Percentiles rank a stretch among this genome's conserved stretches.
Conservation (phyloP, 2,797 vertebrate species). For the Geotria australis region DNA sequence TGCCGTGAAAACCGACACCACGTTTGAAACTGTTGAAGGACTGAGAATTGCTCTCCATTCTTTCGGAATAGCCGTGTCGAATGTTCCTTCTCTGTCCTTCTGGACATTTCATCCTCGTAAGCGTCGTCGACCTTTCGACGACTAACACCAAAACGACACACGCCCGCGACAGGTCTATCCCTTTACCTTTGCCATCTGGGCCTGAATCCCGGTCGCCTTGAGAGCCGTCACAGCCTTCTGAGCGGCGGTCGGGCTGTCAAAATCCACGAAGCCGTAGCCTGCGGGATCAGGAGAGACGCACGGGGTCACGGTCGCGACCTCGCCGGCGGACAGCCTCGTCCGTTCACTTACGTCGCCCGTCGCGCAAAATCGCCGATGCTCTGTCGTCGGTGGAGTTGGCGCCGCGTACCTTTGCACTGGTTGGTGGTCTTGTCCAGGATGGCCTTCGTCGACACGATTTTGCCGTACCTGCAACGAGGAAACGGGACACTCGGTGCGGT, state of each 20-base stretch:
- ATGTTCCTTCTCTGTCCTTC: too few relatives aligned
- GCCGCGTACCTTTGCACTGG: slow-evolving; percentile 60
- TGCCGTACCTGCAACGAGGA: slow-evolving; percentile 32
- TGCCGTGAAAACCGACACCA: too few relatives aligned
- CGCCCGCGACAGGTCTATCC: too few relatives aligned
- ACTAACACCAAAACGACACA: too few relatives aligned
- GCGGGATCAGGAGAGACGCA: slow-evolving; percentile 2
- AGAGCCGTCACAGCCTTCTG: slow-evolving; percentile 86
- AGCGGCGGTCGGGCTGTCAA: slow-evolving; percentile 75
- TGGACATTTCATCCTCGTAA: too few relatives aligned
- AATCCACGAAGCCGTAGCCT: slow-evolving; percentile 98
- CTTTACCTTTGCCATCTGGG: slow-evolving; percentile 96
- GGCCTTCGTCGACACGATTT: slow-evolving; percentile 85
- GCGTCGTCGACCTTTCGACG: too few relatives aligned
- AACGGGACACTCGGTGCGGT: too few relatives aligned
- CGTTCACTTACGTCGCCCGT: neutral
- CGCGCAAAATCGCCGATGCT: neutral
- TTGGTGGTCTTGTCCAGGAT: slow-evolving; percentile 81
- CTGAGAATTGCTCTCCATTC: too few relatives aligned
- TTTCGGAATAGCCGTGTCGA: too few relatives aligned
- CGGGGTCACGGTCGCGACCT: neutral
- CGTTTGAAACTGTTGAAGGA: too few relatives aligned
- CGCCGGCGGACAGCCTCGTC: neutral
- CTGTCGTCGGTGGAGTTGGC: neutral
- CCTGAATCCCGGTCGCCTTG: slow-evolving; percentile 72